Evolutionary conservation across 2,113 vertebrate genomes (phyloP), one percentile per base, ranked within the genome.

Genomic region (Prionailurus bengalensis): DNA sequence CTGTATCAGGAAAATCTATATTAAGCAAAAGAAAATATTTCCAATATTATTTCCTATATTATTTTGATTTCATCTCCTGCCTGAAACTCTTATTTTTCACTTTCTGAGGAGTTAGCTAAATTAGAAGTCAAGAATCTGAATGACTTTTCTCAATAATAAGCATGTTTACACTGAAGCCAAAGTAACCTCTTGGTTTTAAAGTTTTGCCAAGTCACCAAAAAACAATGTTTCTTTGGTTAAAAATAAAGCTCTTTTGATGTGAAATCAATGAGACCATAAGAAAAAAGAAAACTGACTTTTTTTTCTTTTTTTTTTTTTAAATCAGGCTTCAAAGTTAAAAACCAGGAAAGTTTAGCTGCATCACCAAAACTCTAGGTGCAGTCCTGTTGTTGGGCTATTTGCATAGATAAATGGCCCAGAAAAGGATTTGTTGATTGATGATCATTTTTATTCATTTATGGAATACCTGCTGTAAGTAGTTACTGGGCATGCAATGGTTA

Each of bases 281-380:
- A 94, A 66, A 95, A 87, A 94, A 85, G 68, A 94, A 98, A 98
- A 97, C 86, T 5, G 31, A 97, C 95, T 97, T 76, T 94, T 45
- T 36, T 36, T 36, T 36, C 36, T 45, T 45, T 45, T 45, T 45
- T 45, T 45, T 45, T 45, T 70, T 68, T 81, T 27, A 51, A 55
- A 53, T 94, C 45, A 78, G 73, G 81, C 86, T 83, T 96, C 81
- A 92, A 74, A 92, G 76, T 94, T 87, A 81, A 87, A 95, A 93
- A 71, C 78, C 76, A 83, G 63, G 51, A 93, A 78, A 70, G 53
- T 90, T 89, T 87, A 92, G 51, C 82, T 68, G 23, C 39, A 74
- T 82, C 83, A 73, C 70, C 42, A 78, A 85, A 94, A 81, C 16
- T 14, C 15, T 33, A 63, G 45, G 12, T 93, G 42, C 53, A 85